These are phyloP conservation scores for Andinoacara biseriatus DNA, from an alignment of 2,113 vertebrate genomes.

Conservation along the genomic window DNA sequence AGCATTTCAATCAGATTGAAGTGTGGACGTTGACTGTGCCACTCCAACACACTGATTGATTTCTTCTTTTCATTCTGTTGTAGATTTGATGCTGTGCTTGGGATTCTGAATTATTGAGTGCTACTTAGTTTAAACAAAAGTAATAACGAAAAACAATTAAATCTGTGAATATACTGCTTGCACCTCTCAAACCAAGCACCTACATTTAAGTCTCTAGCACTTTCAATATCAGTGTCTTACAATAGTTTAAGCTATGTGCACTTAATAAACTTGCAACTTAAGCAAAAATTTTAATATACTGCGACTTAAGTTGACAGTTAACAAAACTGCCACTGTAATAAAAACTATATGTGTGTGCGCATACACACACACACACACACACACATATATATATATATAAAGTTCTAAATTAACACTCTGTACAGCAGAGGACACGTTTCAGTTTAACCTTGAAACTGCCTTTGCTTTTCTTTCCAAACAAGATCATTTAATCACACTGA, in stretches of 20 bases:
- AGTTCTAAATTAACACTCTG: neutral
- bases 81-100: neutral
- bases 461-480: neutral
- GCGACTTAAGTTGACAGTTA: neutral
- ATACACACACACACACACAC: too few relatives aligned
- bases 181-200: too few relatives aligned
- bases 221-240: neutral
- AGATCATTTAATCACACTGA: conserved; percentile 17
- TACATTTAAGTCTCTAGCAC: neutral
- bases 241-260: neutral
- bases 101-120: neutral
- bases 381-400: too few relatives aligned
- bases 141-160: neutral
- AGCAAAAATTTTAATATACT: neutral
- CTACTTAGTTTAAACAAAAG: rapidly evolving
- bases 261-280: neutral
- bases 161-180: neutral
- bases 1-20: neutral
- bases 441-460: conserved; percentile 23
- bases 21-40: neutral
- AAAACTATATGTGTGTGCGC: too few relatives aligned
- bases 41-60: neutral
- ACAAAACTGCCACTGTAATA: too few relatives aligned
- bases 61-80: neutral
- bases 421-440: neutral